Conservation (phyloP, 1,140 invertebrate genomes). For the Drosophila asahinai region DNA sequence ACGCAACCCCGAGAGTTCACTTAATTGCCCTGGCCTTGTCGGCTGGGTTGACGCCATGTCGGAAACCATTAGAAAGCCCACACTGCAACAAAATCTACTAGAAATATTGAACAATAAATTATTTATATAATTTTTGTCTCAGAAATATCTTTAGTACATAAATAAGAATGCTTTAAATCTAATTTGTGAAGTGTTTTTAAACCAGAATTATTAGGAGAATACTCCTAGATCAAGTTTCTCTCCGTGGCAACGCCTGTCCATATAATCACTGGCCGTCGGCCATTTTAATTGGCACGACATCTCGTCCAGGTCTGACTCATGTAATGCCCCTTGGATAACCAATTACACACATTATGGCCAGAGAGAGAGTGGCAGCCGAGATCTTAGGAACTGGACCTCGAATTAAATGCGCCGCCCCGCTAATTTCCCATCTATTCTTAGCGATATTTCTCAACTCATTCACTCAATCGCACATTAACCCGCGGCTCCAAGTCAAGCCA, state of each 20-base stretch:
- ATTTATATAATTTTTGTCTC: not conserved
- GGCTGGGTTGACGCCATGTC: slow-evolving; percentile 66
- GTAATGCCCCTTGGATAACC: slow-evolving; percentile 63
- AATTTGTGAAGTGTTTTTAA: not conserved
- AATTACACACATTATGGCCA: slow-evolving; percentile 55
- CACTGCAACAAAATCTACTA: not conserved
- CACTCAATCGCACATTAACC: slow-evolving; percentile 76
- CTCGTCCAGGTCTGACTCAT: slow-evolving; percentile 64
- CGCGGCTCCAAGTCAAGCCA: slow-evolving; percentile 12
- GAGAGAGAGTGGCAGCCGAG: slow-evolving; percentile 12
- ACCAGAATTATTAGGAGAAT: not conserved
- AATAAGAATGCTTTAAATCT: too few species aligned
- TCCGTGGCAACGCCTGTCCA: slow-evolving; percentile 47
- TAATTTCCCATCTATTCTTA: slow-evolving; percentile 71
- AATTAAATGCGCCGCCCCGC: slow-evolving; percentile 58
- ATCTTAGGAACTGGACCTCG: slow-evolving; percentile 45
- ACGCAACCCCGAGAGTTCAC: slow-evolving; percentile 39
- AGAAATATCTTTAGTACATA: too few species aligned
- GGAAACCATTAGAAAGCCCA: slow-evolving; percentile 65
- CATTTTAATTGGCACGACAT: slow-evolving; percentile 79
- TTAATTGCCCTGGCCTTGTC: slow-evolving; percentile 51
- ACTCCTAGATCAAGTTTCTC: not conserved
- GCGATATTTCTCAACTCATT: slow-evolving; percentile 31
- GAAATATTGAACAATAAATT: too few species aligned
- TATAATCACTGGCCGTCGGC: slow-evolving; percentile 69